These are phyloP conservation scores for Andrena flavipes DNA, from an alignment of 2,888 invertebrate genomes.

Conservation along the genomic window DNA sequence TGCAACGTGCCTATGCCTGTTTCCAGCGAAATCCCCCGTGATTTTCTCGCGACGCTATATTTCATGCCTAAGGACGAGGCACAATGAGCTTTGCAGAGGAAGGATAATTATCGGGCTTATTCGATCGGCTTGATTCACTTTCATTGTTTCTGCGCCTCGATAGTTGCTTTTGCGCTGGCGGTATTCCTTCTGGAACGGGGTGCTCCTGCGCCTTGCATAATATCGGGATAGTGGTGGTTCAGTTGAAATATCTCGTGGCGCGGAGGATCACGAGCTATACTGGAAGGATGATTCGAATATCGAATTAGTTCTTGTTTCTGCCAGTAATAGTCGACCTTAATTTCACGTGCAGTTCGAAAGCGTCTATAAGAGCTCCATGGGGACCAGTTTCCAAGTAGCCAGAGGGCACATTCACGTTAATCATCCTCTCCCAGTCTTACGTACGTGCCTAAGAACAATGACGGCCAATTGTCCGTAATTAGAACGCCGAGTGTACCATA, in stretches of 20 bases:
- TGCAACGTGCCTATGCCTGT: conserved; percentile 7
- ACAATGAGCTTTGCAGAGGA: conserved; percentile 23
- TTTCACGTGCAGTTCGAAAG: conserved; percentile 57
- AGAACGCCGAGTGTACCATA: conserved; percentile 71
- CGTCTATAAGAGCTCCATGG: conserved; percentile 15
- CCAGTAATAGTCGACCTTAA: conserved; percentile 54
- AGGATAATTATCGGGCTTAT: conserved; percentile 30
- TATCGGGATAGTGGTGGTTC: not conserved
- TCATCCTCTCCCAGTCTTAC: conserved; percentile 63
- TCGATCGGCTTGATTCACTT: conserved; percentile 11
- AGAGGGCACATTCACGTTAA: conserved; percentile 40
- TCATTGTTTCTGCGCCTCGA: conserved; percentile 12
- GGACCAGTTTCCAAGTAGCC: conserved; percentile 45
- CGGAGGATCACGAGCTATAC: not conserved
- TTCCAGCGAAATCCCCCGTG: conserved; percentile 14
- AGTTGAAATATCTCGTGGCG: not conserved
- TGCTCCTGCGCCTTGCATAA: not conserved
- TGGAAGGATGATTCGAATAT: not conserved
- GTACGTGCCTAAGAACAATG: conserved; percentile 68
- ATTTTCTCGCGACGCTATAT: conserved; percentile 2
- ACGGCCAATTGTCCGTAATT: conserved; percentile 78
- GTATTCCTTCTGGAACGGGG: not conserved
- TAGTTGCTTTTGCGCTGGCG: not conserved
- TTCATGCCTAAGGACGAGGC: conserved; percentile 21
- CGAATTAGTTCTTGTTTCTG: conserved; percentile 12